phyloP scores from a whole-genome alignment of 2,797 vertebrate genomes.

The Oryzias sinensis region DNA sequence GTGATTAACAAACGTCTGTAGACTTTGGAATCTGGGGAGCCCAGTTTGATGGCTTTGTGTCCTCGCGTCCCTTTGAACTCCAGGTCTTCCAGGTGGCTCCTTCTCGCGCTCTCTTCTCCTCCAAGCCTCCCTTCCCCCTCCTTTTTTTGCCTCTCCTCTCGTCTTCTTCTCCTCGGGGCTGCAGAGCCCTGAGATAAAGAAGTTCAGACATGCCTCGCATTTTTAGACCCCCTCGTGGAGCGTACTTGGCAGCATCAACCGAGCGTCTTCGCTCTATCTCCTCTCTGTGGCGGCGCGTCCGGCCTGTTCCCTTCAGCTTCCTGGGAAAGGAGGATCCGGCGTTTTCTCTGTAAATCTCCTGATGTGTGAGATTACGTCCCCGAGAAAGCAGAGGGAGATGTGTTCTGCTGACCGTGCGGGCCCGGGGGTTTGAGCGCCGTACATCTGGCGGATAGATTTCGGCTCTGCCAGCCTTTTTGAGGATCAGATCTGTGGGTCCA shows the following conservation, averaged over 20 bases:
- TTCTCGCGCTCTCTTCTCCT: constrained; percentile 68
- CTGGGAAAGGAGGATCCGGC: constrained; percentile 21
- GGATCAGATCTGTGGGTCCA: constrained; percentile 90
- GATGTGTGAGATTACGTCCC: constrained; percentile 64
- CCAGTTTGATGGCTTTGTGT: constrained; percentile 88
- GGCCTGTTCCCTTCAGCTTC: constrained; percentile 39
- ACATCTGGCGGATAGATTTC: constrained; percentile 83
- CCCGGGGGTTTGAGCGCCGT: constrained; percentile 62
- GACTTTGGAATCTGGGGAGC: constrained; percentile 97
- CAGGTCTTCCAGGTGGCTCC: constrained; percentile 84
- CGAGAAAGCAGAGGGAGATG: constrained; percentile 64
- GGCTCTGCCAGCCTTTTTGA: constrained; percentile 81
- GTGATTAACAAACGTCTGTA: constrained; percentile 99
- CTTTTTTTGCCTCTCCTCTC: constrained; percentile 36
- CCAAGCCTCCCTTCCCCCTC: constrained; percentile 5
- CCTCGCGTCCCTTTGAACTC: constrained; percentile 70
- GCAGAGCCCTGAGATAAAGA: constrained; percentile 73
- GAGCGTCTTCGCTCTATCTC: constrained; percentile 43
- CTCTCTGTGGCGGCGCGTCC: constrained; percentile 34
- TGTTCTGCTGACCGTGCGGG: constrained; percentile 76
- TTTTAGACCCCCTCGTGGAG: constrained; percentile 76
- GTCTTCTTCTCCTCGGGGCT: constrained; percentile 58
- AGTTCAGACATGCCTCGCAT: constrained; percentile 79
- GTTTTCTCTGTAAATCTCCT: constrained; percentile 52
- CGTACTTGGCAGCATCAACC: constrained; percentile 60